Evolutionary conservation across 2,797 vertebrate species (phyloP).

Genomic region (Tauraco hartlaubi): DNA sequence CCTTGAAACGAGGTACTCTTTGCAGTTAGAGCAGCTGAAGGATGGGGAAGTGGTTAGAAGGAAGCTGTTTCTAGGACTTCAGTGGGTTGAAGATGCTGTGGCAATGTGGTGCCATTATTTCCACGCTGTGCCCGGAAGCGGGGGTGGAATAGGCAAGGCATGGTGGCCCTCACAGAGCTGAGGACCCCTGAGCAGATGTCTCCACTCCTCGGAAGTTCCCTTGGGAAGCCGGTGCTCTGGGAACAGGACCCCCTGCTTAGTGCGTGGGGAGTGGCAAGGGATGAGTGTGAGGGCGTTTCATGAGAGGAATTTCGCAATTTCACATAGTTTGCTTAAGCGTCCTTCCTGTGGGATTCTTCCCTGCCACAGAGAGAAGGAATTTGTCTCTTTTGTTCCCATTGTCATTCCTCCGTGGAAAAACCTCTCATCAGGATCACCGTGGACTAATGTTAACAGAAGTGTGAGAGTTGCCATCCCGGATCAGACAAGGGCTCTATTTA

Average conservation of each 20-base stretch:
- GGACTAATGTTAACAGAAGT: conserved; percentile 24
- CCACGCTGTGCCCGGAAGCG: accelerated
- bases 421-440: conserved; percentile 8
- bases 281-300: conserved; percentile 42
- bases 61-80: neutral
- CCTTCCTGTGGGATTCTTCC: conserved; percentile 69
- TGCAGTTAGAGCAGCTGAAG: neutral
- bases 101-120: neutral
- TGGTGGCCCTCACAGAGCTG: neutral
- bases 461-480: conserved; percentile 17
- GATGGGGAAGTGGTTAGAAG: neutral
- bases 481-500: neutral
- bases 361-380: conserved; percentile 29
- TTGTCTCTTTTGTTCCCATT: conserved; percentile 51
- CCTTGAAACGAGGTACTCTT: neutral
- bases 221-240: conserved; percentile 12
- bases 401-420: conserved; percentile 32
- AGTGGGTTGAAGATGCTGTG: neutral
- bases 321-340: conserved; percentile 27
- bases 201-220: neutral
- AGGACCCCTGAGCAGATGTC: conserved; percentile 13
- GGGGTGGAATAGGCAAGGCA: neutral
- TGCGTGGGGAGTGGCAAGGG: neutral
- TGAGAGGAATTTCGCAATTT: conserved; percentile 61
- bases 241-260: conserved; percentile 50